phyloP scores from a whole-genome alignment of 2,888 invertebrate species.

The Orthonychiurus folsomi region DNA sequence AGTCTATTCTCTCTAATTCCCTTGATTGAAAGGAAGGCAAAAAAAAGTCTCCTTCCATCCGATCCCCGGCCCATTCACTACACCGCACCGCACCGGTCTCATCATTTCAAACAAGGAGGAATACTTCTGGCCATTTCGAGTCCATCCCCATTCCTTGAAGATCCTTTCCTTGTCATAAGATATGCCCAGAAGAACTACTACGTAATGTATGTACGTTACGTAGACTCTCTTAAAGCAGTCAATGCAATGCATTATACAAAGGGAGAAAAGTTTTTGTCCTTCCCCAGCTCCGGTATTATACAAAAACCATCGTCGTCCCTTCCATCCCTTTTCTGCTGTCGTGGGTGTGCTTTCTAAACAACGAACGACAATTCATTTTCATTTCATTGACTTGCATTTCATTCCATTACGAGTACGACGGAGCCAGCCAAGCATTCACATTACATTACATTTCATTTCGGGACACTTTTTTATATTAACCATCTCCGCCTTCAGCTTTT shows the following conservation, averaged over 20 bases:
- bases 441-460: neutral
- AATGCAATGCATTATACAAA: neutral
- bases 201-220: too few relatives aligned
- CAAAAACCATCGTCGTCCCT: neutral
- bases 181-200: neutral
- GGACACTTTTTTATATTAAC: neutral
- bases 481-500: too few relatives aligned
- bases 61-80: too few relatives aligned
- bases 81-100: neutral
- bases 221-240: too few relatives aligned
- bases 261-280: neutral
- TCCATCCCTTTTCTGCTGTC: too few relatives aligned
- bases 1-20: neutral
- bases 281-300: neutral
- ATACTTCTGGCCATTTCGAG: neutral
- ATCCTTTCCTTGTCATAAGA: neutral
- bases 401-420: neutral
- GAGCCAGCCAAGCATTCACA: neutral
- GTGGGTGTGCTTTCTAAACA: neutral
- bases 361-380: neutral
- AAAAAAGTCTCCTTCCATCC: too few relatives aligned
- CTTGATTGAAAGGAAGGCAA: neutral
- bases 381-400: conserved; percentile 1
- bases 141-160: neutral
- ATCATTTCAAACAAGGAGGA: neutral